phyloP scores from a whole-genome alignment of 2,888 invertebrate species.

The Hipparchia semele region DNA sequence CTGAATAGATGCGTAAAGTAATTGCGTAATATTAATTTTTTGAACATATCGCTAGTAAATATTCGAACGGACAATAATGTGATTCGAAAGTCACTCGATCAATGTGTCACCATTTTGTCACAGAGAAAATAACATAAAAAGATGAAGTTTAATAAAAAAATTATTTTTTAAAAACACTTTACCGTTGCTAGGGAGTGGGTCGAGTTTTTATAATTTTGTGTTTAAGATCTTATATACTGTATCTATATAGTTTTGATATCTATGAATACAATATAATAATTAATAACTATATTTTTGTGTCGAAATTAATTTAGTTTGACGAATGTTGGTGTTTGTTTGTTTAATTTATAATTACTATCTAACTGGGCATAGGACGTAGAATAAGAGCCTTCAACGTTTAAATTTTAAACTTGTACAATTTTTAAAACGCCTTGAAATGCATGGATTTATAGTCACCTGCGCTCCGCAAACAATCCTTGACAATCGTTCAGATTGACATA shows the following conservation, averaged over 20 bases:
- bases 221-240: constrained; percentile 4
- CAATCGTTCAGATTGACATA: too few species aligned
- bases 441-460: too few species aligned
- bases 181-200: constrained; percentile 16
- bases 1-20: too few species aligned
- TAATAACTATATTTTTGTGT: background rate
- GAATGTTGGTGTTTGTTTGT: constrained; percentile 16
- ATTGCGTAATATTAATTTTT: too few species aligned
- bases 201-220: constrained; percentile 15
- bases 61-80: too few species aligned
- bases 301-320: constrained; percentile 1
- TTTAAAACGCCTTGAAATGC: too few species aligned
- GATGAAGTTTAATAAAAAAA: background rate
- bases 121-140: background rate
- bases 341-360: constrained; percentile 1
- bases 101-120: background rate
- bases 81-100: background rate
- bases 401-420: background rate
- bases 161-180: background rate
- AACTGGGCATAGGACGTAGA: background rate
- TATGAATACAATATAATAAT: too few species aligned
- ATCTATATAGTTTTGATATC: background rate
- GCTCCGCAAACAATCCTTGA: too few species aligned
- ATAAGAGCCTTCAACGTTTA: background rate
- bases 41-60: too few species aligned